These are phyloP conservation scores for Pachyseris speciosa DNA, from an alignment of 64 coral and sea anemone species.

Conservation along the genomic window DNA sequence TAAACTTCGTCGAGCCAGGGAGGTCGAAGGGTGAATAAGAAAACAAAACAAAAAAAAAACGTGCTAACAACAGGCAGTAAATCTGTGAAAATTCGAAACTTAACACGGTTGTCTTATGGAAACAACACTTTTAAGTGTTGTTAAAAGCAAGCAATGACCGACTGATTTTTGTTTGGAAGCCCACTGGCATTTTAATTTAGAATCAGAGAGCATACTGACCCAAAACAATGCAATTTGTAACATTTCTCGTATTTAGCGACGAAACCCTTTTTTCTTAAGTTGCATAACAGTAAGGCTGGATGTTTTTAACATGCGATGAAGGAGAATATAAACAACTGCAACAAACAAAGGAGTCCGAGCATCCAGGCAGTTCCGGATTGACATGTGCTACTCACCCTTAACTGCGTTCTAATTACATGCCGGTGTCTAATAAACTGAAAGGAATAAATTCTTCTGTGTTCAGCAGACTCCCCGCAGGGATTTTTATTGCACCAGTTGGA, in stretches of 20 bases:
- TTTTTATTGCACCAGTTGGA: conserved; percentile 29
- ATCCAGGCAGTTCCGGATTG: not conserved
- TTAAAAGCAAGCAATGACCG: no score
- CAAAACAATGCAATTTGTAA: not conserved
- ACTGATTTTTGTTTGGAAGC: no score
- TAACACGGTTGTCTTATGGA: no score
- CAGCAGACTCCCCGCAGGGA: not conserved
- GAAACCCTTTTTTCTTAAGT: not conserved
- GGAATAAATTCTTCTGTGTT: not conserved
- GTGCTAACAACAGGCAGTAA: no score
- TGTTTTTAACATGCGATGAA: not conserved
- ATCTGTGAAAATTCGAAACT: no score
- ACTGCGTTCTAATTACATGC: not conserved
- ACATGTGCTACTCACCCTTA: not conserved
- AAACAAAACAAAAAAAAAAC: no score
- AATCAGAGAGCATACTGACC: not conserved
- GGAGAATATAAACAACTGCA: not conserved
- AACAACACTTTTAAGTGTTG: no score
- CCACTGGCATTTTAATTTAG: not conserved
- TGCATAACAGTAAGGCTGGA: not conserved
- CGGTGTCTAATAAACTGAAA: not conserved
- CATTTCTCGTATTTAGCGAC: not conserved
- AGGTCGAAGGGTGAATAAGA: no score
- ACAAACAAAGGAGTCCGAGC: not conserved
- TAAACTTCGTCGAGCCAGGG: no score